Base-by-base conservation (phyloP, 1,140 invertebrate species). In the Psilanteris sp. region DNA sequence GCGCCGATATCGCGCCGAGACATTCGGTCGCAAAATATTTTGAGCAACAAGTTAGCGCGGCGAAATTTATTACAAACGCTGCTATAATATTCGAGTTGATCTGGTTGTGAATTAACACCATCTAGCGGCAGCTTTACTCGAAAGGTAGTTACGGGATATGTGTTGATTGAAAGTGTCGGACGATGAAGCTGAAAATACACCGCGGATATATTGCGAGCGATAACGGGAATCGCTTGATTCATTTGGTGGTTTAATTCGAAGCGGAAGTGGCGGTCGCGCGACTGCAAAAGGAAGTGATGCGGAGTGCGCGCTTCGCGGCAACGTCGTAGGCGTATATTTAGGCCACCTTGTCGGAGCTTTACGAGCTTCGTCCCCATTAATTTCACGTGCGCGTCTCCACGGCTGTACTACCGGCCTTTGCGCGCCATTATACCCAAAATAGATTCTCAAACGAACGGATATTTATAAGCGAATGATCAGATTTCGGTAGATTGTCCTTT, bases 291-390 rank as follows among this genome's bases (percentile, higher is more conserved):
- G 52, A n/a, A 48, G 16, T 24, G 34, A 18, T 29, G 54, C 37
- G 50, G 66, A 44, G 34, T n/a, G 31, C 16, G 16, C 14, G 24
- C 24, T 3, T 4, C 22, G 50, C 15, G 34, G 15, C 36, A 41
- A 52, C 72, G 70, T 71, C 71, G 59, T 71, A 43, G 78, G 81
- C 80, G 81, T 84, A 83, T 85, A 83, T 83, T 84, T 83, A 83
- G 83, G 83, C 83, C 80, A 84, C 73, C 79, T 78, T 62, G 82
- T 75, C 70, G 70, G 54, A 81, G 78, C 71, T 83, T 84, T 85
- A 82, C 79, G 79, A 82, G 80, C 79, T 66, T 64, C 80, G 81
- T 78, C 62, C 75, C 80, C 79, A 80, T 85, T 83, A 84, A 85
- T 83, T 77, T 79, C 77, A 77, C 72, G 79, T 81, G 72, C 50